Percentiles rank a stretch among this genome's conserved stretches.
These are phyloP conservation scores for Silurus meridionalis DNA, from an alignment of 2,113 vertebrate species.

Conservation along the genomic window DNA sequence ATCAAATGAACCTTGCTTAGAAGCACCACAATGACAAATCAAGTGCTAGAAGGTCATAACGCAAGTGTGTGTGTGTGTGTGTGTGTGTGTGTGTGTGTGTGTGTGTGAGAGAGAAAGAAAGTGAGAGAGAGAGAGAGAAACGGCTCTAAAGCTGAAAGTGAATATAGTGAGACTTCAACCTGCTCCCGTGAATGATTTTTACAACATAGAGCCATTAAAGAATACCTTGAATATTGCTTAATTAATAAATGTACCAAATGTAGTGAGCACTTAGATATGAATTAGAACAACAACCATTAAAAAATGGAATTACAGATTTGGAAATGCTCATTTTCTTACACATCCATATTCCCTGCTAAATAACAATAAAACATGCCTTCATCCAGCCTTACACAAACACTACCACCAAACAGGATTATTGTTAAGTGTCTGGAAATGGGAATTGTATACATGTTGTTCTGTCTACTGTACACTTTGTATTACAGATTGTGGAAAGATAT, in stretches of 20 bases:
- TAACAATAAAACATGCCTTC: not conserved
- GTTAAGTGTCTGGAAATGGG: constrained; percentile 2
- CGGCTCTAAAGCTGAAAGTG: not conserved
- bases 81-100: no score
- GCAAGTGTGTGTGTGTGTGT: not conserved
- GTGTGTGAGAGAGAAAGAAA: not conserved
- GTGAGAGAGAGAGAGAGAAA: not conserved
- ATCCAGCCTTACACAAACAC: not conserved
- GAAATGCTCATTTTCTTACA: constrained; percentile 40
- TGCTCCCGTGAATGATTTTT: not conserved
- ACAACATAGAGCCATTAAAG: constrained; percentile 15
- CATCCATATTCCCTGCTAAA: constrained; percentile 2
- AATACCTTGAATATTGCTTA: constrained; percentile 2
- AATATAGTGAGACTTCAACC: not conserved
- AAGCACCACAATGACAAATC: not conserved
- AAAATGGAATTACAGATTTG: constrained; percentile 11
- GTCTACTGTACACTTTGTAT: constrained; percentile 24
- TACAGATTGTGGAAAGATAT: not conserved
- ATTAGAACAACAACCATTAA: not conserved
- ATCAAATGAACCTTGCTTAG: not conserved
- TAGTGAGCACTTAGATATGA: not conserved
- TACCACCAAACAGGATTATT: no score
- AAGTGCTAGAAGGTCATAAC: not conserved
- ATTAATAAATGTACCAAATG: constrained; percentile 5
- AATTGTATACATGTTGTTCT: not conserved